A percentile compares a stretch with the other conserved stretches of the same genome.
Evolutionary conservation across 2,113 vertebrate species (phyloP).

Genomic region (Gnathonemus echidnorhynchus): DNA sequence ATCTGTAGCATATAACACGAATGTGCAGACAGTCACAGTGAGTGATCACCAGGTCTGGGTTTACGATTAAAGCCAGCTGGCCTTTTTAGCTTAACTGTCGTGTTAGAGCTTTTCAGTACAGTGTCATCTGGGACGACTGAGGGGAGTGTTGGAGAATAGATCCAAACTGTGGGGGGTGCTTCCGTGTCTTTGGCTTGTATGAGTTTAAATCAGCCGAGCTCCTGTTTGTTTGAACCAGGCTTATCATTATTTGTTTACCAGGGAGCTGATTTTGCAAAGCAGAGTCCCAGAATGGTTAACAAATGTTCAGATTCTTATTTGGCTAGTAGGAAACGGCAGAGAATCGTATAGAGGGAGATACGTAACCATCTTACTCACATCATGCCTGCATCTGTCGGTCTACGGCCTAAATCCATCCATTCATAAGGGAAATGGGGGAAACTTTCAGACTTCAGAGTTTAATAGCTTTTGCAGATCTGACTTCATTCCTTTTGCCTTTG

Average conservation of each 20-base stretch:
- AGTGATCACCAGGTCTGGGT: not conserved
- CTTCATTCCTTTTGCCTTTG: slow-evolving; percentile 29
- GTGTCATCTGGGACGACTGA: not conserved
- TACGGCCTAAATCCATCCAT: slow-evolving; percentile 27
- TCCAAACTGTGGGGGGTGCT: not conserved
- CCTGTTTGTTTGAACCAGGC: not conserved
- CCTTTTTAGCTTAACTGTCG: not conserved
- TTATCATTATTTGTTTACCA: not conserved
- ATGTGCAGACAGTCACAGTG: not conserved
- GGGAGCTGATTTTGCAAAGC: not conserved
- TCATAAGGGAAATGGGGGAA: slow-evolving; percentile 20
- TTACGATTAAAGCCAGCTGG: not conserved
- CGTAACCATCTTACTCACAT: not conserved
- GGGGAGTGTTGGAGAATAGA: not conserved
- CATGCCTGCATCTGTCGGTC: not conserved
- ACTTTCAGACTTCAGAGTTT: slow-evolving; percentile 17
- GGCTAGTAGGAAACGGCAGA: not conserved
- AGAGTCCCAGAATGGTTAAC: not conserved
- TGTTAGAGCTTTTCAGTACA: not conserved
- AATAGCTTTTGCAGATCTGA: slow-evolving; percentile 49
- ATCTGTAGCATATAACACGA: not conserved
- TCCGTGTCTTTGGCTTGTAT: not conserved
- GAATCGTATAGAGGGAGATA: not conserved
- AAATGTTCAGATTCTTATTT: not conserved
- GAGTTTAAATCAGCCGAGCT: not conserved